Evolutionary conservation across 92 coral and sea anemone genomes (phyloP).

Genomic region (Bergia puertoricense): DNA sequence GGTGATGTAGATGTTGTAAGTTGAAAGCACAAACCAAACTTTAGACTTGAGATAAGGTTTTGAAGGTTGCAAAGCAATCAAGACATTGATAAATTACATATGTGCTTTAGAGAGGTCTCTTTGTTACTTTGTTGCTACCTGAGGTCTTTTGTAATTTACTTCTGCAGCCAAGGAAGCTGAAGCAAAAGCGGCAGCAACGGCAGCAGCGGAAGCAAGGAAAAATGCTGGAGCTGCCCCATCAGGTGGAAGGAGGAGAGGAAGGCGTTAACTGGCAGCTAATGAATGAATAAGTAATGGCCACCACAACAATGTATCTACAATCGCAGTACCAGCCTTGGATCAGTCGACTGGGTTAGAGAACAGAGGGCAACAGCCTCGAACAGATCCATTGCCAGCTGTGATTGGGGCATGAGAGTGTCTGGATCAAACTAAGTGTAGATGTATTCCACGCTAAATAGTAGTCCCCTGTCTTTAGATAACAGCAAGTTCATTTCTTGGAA

Average conservation of each 20-base stretch:
- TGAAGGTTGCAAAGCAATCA: no score
- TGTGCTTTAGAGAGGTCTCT: not conserved
- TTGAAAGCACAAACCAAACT: not conserved
- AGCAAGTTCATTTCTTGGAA: not conserved
- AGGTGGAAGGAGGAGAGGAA: slow-evolving; percentile 38
- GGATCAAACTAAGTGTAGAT: not conserved
- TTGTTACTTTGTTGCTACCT: not conserved
- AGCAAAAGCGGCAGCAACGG: slow-evolving; percentile 27
- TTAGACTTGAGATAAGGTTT: no score
- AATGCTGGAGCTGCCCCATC: slow-evolving; percentile 26
- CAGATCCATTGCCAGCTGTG: slow-evolving; percentile 10
- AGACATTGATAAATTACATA: no score
- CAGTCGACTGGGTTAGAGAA: not conserved
- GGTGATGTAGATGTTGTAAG: no score
- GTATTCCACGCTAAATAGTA: not conserved
- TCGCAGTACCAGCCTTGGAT: slow-evolving; percentile 14
- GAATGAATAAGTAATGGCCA: not conserved
- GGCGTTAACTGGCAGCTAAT: not conserved
- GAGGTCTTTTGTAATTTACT: not conserved
- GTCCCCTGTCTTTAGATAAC: not conserved
- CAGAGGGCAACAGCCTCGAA: not conserved
- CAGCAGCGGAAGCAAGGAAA: slow-evolving; percentile 32
- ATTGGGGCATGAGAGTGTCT: not conserved
- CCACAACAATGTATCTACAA: slow-evolving; percentile 10
- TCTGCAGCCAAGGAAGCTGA: slow-evolving; percentile 37